phyloP scores from a whole-genome alignment of 2,113 vertebrate genomes.

The Carettochelys insculpta region DNA sequence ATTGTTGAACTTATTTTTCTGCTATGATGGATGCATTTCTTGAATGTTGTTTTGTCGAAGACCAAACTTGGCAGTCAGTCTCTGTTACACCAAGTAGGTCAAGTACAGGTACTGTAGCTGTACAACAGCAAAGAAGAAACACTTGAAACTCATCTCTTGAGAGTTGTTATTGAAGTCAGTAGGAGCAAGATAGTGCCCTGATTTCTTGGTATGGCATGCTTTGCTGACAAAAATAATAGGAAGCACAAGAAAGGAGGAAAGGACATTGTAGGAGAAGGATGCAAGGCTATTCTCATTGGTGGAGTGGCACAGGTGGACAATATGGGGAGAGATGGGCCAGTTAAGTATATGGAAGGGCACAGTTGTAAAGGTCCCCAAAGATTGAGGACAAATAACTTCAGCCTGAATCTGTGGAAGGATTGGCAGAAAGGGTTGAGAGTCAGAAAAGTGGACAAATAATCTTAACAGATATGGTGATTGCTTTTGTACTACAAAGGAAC shows the following conservation, averaged over 20 bases:
- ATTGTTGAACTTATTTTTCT: background rate
- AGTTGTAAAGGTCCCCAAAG: background rate
- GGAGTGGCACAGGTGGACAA: background rate
- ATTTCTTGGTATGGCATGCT: background rate
- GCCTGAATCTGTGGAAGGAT: background rate
- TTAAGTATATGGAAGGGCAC: background rate
- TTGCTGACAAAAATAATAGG: background rate
- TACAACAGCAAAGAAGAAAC: background rate
- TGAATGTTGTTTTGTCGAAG: background rate
- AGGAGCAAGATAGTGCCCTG: background rate
- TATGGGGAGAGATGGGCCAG: background rate
- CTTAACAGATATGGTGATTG: fast-evolving
- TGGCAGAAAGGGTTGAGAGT: background rate
- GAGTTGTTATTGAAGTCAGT: background rate
- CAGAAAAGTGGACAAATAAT: fast-evolving
- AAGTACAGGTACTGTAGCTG: background rate
- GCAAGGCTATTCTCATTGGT: background rate
- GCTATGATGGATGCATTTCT: background rate
- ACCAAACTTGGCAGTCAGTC: background rate
- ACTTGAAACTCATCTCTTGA: background rate
- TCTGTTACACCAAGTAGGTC: background rate
- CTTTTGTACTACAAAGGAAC: background rate
- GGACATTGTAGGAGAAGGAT: background rate
- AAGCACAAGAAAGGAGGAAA: background rate
- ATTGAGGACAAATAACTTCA: background rate